phyloP scores from a whole-genome alignment of 1,140 invertebrate species.

The Melipona quadrifasciata region DNA sequence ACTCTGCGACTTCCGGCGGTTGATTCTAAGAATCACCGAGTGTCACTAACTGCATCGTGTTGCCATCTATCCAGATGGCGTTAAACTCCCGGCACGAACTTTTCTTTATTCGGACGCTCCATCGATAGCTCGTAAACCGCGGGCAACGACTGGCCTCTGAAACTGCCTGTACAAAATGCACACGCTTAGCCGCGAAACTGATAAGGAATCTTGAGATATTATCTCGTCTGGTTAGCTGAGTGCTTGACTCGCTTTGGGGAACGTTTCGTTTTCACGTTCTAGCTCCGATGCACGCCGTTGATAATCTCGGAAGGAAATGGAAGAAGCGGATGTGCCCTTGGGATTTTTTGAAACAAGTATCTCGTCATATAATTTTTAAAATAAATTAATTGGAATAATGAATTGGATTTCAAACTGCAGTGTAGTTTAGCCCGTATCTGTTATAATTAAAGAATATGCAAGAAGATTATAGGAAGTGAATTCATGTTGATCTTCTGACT shows the following conservation, averaged over 20 bases:
- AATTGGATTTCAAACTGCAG: not conserved
- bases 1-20: slow-evolving; percentile 7
- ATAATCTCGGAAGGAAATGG: not conserved
- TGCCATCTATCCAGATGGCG: slow-evolving; percentile 59
- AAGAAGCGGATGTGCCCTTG: not conserved
- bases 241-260: not conserved
- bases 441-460: no score
- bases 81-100: slow-evolving; percentile 38
- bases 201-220: not conserved
- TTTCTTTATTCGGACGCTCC: slow-evolving; percentile 46
- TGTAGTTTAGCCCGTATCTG: no score
- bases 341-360: not conserved
- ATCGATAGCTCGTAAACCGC: slow-evolving; percentile 17
- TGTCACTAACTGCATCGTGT: slow-evolving; percentile 53
- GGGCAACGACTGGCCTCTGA: not conserved
- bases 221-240: not conserved
- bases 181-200: not conserved
- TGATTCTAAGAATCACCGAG: slow-evolving; percentile 8
- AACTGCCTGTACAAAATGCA: not conserved
- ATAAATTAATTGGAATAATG: not conserved
- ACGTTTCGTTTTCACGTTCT: not conserved
- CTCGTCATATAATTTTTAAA: not conserved
- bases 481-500: no score
- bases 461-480: no score
- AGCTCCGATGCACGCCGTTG: not conserved